Percentiles rank a stretch among this genome's conserved stretches.
These are phyloP conservation scores for Axinella damicornis DNA, from an alignment of 37 sponge, comb jelly and placozoan genomes.

Conservation along the genomic window DNA sequence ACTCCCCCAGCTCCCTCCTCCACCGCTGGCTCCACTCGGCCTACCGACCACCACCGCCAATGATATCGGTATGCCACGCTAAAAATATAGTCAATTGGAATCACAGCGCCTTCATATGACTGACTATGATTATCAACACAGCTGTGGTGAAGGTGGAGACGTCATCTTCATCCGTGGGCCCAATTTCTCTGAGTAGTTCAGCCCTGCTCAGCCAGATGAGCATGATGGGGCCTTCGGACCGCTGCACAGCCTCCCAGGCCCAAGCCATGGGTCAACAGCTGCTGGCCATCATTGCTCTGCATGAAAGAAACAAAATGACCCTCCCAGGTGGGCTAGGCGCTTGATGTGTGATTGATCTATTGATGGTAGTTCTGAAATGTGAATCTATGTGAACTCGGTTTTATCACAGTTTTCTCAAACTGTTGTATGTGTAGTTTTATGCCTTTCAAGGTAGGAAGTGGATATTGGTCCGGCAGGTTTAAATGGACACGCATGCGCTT, in stretches of 20 bases:
- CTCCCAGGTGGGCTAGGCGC: constrained; percentile 65
- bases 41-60: not conserved
- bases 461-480: no score
- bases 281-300: constrained; percentile 54
- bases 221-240: constrained; percentile 69
- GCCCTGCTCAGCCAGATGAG: constrained; percentile 56
- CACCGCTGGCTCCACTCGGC: no score
- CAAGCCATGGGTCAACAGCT: constrained; percentile 78
- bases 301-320: constrained; percentile 48
- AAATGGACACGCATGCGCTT: no score
- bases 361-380: no score
- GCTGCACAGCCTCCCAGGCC: constrained; percentile 76
- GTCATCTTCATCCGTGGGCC: not conserved
- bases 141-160: constrained; percentile 17
- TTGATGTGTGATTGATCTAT: no score
- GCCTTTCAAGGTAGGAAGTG: no score
- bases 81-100: not conserved
- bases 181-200: not conserved
- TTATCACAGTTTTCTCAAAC: no score
- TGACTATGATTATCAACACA: not conserved
- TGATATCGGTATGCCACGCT: not conserved
- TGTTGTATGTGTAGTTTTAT: no score
- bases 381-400: no score
- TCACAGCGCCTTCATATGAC: not conserved
- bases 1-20: no score